Evolutionary conservation across 2,797 vertebrate species (phyloP), one percentile per base, ranked within the genome.

Genomic region (Chloroceryle amazona): DNA sequence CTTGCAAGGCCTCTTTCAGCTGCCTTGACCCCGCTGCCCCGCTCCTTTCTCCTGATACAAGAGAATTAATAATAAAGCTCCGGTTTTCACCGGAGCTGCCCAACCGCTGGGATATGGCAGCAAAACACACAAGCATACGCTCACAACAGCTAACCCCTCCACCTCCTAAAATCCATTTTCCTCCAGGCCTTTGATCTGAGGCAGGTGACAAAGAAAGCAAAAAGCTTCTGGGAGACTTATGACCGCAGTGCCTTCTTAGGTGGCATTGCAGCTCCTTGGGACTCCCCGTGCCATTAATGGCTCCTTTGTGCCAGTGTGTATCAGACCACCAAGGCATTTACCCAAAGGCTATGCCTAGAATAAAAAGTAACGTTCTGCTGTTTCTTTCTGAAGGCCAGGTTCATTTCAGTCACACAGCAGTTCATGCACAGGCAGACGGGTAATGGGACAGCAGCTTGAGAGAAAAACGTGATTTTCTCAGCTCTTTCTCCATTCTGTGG

Each of bases 121-220:
- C 72, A 82, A 97, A 90, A 94, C 49, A 92, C 90, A 84, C 76
- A 90, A 67, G 72, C 65, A n/a, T 67, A 81, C 0, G 0, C 81
- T 84, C 73, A 66, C 60, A 92, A 92, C 88, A 82, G 93, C 92
- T 82, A 79, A 89, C 95, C 90, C 78, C 60, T 67, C 89, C 86
- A 67, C 90, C 92, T 83, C 92, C 86, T 47, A 65, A 76, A 84
- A 93, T 60, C 81, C 63, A 81, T 92, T 91, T 94, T 89, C 71
- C 81, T 87, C 55, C 58, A 68, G 86, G 83, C 44, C 81, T 96
- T 95, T 96, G 95, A 97, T 97, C 80, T 96, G 86, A 46, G 61
- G 80, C 94, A 97, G 97, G 96, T 97, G 97, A 89, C 81, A 85
- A 95, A 83, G 86, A 88, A 95, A 96, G 92, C 67, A 83, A 80